Evolutionary conservation across 2,797 vertebrate species (phyloP).

Genomic region (Aratinga solstitialis): DNA sequence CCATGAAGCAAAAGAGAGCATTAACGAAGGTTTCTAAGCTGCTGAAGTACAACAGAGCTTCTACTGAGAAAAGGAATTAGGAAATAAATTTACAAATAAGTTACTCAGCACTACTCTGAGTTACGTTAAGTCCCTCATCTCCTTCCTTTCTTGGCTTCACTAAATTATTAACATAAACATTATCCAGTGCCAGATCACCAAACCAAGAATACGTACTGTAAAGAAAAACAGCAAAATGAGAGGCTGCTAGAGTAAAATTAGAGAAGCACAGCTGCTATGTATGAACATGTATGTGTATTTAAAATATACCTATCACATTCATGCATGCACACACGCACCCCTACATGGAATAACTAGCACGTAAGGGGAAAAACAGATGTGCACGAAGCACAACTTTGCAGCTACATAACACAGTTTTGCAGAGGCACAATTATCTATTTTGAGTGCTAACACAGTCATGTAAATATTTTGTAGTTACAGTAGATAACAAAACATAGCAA

Average conservation of each 20-base stretch:
- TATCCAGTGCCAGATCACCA: neutral
- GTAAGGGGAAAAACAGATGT: neutral
- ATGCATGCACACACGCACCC: rapidly evolving
- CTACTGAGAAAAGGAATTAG: neutral
- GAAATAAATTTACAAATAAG: neutral
- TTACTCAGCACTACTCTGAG: neutral
- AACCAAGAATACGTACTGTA: neutral
- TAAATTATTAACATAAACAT: conserved; percentile 8
- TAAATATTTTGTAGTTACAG: neutral
- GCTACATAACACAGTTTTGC: neutral
- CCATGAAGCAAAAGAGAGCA: neutral
- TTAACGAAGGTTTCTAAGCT: neutral
- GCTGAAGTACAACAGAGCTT: neutral
- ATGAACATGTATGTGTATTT: neutral
- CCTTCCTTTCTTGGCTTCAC: neutral
- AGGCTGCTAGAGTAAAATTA: neutral
- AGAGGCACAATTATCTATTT: neutral
- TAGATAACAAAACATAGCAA: neutral
- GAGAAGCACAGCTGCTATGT: neutral
- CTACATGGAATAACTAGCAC: rapidly evolving
- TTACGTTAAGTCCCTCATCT: neutral
- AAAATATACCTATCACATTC: neutral
- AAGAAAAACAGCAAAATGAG: neutral
- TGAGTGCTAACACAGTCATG: neutral
- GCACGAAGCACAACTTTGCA: neutral